Percentiles rank a stretch among this genome's conserved stretches.
Evolutionary conservation across 2,888 invertebrate genomes (phyloP).

Genomic region (Lasioglossum pauxillum): DNA sequence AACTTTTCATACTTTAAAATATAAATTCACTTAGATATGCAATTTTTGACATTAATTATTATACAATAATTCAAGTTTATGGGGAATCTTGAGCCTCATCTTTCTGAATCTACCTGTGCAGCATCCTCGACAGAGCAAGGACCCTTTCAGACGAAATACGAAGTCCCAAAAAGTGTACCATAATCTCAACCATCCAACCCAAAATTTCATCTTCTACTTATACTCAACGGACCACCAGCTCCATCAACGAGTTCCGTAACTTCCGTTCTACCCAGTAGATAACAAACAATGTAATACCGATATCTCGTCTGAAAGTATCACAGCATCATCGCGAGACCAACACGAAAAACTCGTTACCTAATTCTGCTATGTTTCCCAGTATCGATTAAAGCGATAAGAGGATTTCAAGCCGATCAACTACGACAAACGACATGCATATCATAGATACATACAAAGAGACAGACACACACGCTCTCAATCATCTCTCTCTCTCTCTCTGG

Average conservation of each 20-base stretch:
- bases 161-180: neutral
- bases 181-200: neutral
- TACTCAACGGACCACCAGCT: neutral
- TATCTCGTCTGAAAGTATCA: constrained; percentile 15
- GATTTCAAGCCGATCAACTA: neutral
- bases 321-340: neutral
- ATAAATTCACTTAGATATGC: neutral
- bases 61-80: neutral
- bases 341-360: neutral
- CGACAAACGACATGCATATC: neutral
- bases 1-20: neutral
- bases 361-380: neutral
- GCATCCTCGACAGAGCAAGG: neutral
- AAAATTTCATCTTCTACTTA: neutral
- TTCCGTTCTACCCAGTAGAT: neutral
- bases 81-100: neutral
- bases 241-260: neutral
- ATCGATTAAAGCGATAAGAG: neutral
- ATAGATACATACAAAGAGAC: neutral
- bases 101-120: neutral
- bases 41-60: neutral
- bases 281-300: neutral
- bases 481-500: neutral
- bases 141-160: constrained; percentile 12
- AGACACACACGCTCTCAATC: neutral